A percentile compares a stretch with the other conserved stretches of the same genome.
Conservation (phyloP, 2,113 vertebrate species). For the Porphyrio hochstetteri region DNA sequence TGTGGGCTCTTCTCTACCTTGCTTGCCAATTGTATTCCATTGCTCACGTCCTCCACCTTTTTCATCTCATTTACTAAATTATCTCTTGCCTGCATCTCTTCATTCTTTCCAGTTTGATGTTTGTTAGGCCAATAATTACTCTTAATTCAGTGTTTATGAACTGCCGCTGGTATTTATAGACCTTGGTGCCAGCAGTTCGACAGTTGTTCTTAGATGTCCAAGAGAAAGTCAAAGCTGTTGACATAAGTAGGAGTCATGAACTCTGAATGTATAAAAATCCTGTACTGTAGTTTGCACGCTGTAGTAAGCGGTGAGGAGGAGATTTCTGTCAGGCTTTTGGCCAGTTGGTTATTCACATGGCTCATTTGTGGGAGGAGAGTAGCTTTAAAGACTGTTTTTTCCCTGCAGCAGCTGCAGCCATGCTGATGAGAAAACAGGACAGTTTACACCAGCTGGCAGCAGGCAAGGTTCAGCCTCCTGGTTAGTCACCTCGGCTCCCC, state of each 20-base stretch:
- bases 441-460: not conserved
- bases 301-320: not conserved
- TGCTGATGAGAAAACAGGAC: not conserved
- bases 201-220: constrained; percentile 26
- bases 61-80: not conserved
- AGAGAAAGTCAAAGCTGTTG: constrained; percentile 36
- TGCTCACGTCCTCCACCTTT: not conserved
- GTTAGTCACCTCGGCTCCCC: not conserved
- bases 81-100: constrained; percentile 13
- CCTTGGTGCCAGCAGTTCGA: not conserved
- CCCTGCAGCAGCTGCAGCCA: not conserved
- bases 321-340: not conserved
- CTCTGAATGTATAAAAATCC: not conserved
- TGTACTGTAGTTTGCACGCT: not conserved
- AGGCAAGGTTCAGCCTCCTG: not conserved
- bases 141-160: constrained; percentile 24
- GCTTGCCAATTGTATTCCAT: not conserved
- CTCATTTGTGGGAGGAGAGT: not conserved
- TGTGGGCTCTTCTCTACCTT: not conserved
- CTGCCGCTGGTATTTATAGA: constrained; percentile 17
- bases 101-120: not conserved
- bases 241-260: constrained; percentile 8
- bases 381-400: not conserved
- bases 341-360: not conserved
- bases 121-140: constrained; percentile 2